A percentile compares a stretch with the other conserved stretches of the same genome.
Evolutionary conservation across 2,113 vertebrate genomes (phyloP).

Genomic region (Poicephalus gulielmi): DNA sequence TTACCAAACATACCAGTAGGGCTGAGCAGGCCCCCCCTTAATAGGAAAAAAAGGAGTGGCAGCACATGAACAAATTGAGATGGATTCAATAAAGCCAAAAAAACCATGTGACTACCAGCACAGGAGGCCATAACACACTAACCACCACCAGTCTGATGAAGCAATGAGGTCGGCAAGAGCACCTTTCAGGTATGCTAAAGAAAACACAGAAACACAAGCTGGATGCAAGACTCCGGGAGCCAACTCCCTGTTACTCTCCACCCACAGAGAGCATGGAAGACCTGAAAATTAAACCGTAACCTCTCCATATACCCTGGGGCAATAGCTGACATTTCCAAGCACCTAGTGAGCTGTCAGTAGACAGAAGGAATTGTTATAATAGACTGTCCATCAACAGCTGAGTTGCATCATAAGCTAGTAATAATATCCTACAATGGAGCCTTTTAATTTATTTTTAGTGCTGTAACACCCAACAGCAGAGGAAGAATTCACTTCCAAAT

Average conservation of each 20-base stretch:
- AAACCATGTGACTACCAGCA: not conserved
- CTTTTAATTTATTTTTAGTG: slow-evolving; percentile 65
- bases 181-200: not conserved
- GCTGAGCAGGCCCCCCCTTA: not conserved
- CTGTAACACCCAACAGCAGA: slow-evolving; percentile 8
- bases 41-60: not conserved
- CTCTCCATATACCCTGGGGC: not conserved
- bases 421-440: not conserved
- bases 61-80: not conserved
- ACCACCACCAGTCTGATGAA: not conserved
- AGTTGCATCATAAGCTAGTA: slow-evolving; percentile 35
- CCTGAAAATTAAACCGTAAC: slow-evolving; percentile 16
- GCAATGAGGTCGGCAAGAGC: not conserved
- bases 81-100: not conserved
- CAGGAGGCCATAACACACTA: not conserved
- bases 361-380: not conserved
- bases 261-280: not conserved
- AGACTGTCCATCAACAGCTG: slow-evolving; percentile 22
- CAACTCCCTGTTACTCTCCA: not conserved
- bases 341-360: slow-evolving; percentile 38
- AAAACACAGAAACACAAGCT: not conserved
- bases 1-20: slow-evolving; percentile 20
- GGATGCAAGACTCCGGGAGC: not conserved
- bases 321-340: slow-evolving; percentile 38
- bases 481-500: slow-evolving; percentile 20